Conservation (phyloP, 2,888 invertebrate genomes). For the Apamea epomidion region DNA sequence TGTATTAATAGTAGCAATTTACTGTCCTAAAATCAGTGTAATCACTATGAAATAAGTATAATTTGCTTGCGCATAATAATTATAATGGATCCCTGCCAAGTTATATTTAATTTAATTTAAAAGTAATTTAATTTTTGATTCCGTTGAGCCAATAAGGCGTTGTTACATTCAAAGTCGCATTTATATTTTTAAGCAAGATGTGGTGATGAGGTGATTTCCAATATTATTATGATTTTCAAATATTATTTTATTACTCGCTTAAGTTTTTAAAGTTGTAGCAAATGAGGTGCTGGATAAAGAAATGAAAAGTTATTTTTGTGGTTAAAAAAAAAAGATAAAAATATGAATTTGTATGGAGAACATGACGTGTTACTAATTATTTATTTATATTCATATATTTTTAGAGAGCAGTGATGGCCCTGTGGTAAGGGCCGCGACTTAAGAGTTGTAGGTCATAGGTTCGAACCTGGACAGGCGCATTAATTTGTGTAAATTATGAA, state of each 20-base stretch:
- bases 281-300: background rate
- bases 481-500: too few species aligned
- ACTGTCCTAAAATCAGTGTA: background rate
- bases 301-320: background rate
- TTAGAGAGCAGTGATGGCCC: too few species aligned
- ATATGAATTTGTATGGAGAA: background rate
- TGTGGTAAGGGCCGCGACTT: too few species aligned
- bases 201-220: background rate
- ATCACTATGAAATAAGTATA: constrained; percentile 7
- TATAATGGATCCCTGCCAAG: background rate
- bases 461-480: too few species aligned
- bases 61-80: constrained; percentile 2
- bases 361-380: background rate
- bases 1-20: background rate
- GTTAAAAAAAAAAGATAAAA: background rate
- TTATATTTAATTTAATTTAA: background rate
- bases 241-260: constrained; percentile 7
- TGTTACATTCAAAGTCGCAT: constrained; percentile 18
- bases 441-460: too few species aligned
- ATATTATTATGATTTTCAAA: background rate
- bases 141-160: too few species aligned
- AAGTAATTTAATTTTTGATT: background rate
- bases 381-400: background rate
- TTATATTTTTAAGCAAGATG: constrained; percentile 20
- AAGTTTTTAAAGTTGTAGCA: constrained; percentile 12